phyloP scores from a whole-genome alignment of 2,113 vertebrate species.

The Montifringilla adamsi region DNA sequence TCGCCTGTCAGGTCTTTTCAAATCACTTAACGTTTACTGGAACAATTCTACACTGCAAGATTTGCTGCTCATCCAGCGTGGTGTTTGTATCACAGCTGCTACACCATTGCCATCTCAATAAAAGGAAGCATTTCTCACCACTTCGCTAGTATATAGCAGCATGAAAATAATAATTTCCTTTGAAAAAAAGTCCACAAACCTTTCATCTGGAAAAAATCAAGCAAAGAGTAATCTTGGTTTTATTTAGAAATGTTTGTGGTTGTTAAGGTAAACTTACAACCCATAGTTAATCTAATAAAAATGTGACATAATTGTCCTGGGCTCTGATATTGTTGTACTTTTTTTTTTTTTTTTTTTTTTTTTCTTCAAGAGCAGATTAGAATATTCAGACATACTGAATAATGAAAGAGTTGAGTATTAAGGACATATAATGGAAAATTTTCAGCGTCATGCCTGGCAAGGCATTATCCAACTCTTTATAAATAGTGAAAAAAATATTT shows the following conservation, averaged over 20 bases:
- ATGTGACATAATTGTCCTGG: neutral
- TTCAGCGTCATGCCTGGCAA: conserved; percentile 21
- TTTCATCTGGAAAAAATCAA: conserved; percentile 48
- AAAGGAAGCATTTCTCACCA: conserved; percentile 61
- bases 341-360: neutral
- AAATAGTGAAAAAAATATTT: neutral
- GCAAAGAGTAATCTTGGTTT: neutral
- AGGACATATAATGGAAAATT: conserved; percentile 37
- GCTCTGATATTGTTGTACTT: neutral
- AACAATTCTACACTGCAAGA: conserved; percentile 79
- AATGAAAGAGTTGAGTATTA: conserved; percentile 50
- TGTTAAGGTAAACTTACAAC: conserved; percentile 42
- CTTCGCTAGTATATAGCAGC: conserved; percentile 43
- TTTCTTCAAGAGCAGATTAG: conserved; percentile 13
- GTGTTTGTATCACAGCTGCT: conserved; percentile 74
- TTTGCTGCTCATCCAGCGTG: conserved; percentile 77
- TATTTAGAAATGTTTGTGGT: conserved; percentile 38
- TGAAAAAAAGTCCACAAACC: conserved; percentile 34
- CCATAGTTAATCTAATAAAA: neutral
- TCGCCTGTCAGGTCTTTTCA: conserved; percentile 93
- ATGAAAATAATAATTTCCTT: conserved; percentile 57
- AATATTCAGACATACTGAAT: conserved; percentile 50
- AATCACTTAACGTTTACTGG: conserved; percentile 85
- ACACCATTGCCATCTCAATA: conserved; percentile 65
- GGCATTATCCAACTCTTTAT: conserved; percentile 1